Evolutionary conservation across 2,113 vertebrate species (phyloP), one percentile per base, ranked within the genome.

Genomic region (Propithecus coquereli): DNA sequence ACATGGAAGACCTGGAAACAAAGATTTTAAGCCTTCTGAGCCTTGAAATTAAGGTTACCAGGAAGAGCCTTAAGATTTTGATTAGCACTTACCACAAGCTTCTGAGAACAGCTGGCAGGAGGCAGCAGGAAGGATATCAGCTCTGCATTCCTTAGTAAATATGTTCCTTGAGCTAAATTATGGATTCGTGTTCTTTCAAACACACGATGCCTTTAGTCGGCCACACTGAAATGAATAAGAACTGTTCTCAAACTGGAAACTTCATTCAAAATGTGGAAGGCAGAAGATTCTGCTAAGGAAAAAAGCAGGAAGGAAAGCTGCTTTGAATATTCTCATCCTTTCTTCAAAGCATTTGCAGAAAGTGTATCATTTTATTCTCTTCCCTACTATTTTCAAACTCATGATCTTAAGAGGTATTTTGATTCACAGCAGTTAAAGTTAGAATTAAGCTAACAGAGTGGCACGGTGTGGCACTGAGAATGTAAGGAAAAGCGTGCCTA

Each of bases 51-150:
- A 90, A 89, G 27, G 47, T 83, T 65, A 59, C 34, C 79, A 57
- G 57, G 85, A 81, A 73, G 88, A 96, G 74, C 91, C 91, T 90
- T 70, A 96, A 87, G 84, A 27, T 43, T 52, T 37, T 73, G 73
- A 73, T 5, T 52, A 20, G 66, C 11, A 27, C 52, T 73, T 8
- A 4, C 57, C 59, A 12, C 17, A 5, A 66, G 57, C 43, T 3
- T n/a, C 90, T 20, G 23, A 32, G 25, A 54, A 20, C 50, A 17
- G 22, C 32, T 59, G 74, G 37, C 14, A 37, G 70, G 40, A 70
- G 45, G 12, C 2, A 23, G 11, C 2, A 37, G 65, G 37, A 37
- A n/a, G 65, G 77, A 14, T 20, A 68, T n/a, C 43, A 32, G 52
- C 22, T 20, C 27, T 81, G n/a, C 37, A 43, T 13, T 71, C 47